Conservation (phyloP, 2,888 invertebrate genomes). For the Pachydiplax longipennis region DNA sequence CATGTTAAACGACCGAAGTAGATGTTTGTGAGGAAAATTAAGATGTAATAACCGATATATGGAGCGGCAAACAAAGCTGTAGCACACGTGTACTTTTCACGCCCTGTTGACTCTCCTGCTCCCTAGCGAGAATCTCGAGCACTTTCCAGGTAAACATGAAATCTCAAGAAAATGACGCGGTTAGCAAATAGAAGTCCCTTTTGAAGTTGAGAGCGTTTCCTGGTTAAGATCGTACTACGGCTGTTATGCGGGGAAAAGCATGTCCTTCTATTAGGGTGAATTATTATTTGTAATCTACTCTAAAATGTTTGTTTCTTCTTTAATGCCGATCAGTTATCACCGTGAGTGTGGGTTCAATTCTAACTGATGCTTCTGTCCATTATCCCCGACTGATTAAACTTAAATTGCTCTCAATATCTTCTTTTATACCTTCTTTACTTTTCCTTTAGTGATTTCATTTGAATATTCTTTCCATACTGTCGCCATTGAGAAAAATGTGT, state of each 20-base stretch:
- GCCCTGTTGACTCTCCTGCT: background rate
- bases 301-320: no score
- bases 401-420: no score
- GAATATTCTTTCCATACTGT: no score
- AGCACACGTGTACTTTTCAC: background rate
- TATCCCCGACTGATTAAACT: no score
- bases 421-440: no score
- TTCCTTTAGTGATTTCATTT: no score
- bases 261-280: no score
- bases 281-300: no score
- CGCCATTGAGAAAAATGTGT: no score
- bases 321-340: no score
- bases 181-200: background rate
- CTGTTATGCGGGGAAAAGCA: background rate
- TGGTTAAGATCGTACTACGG: background rate
- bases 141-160: background rate
- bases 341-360: no score
- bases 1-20: background rate
- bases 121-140: background rate
- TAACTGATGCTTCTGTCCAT: no score
- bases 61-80: background rate
- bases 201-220: background rate
- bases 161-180: background rate
- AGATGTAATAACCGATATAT: background rate
- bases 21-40: background rate